These are phyloP conservation scores for Bimastos eiseni DNA, from an alignment of 2,888 invertebrate species.

Conservation along the genomic window DNA sequence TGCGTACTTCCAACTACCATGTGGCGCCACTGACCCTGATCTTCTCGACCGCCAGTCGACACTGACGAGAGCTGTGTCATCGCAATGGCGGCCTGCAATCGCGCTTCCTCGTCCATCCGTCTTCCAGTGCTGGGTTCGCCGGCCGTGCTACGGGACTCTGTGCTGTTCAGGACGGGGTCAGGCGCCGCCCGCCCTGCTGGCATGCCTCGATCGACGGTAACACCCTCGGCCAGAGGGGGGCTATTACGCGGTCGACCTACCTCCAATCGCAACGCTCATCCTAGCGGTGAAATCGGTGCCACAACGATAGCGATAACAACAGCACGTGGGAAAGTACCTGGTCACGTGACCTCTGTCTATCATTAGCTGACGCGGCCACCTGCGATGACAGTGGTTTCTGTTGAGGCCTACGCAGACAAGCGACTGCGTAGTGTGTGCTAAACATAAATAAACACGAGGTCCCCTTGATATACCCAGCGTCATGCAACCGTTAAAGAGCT, in stretches of 20 bases:
- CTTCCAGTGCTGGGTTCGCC: not conserved
- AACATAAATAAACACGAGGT: not conserved
- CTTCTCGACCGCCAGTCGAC: not conserved
- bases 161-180: not conserved
- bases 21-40: not conserved
- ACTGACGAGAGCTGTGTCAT: slow-evolving; percentile 1
- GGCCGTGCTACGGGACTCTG: not conserved
- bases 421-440: not conserved
- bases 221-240: not conserved
- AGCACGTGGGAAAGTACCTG: not conserved
- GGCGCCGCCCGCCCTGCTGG: not conserved
- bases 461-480: not conserved
- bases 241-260: not conserved
- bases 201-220: not conserved
- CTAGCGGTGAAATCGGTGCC: not conserved
- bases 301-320: not conserved
- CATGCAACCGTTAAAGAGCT: not conserved
- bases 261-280: not conserved
- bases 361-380: not conserved
- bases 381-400: not conserved
- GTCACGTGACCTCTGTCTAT: too few species aligned
- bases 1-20: not conserved
- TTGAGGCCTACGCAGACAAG: too few species aligned
- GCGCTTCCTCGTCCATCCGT: not conserved
- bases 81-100: slow-evolving; percentile 21